Conservation (phyloP, 64 coral and sea anemone species). For the Pachyseris speciosa region DNA sequence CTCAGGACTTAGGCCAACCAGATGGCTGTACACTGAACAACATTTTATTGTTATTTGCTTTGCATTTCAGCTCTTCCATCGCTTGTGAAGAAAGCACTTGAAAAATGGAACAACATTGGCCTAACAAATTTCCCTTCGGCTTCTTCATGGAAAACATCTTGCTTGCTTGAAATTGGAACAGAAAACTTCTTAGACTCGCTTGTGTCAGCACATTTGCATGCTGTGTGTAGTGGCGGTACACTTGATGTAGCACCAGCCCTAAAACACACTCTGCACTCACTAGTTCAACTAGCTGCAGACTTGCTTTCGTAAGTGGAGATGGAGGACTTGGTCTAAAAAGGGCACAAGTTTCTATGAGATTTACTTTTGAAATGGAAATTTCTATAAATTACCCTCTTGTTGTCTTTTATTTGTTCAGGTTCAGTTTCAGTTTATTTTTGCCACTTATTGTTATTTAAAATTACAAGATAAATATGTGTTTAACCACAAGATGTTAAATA, state of each 20-base stretch:
- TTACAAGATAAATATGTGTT: too few species aligned
- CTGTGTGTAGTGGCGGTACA: constrained; percentile 73
- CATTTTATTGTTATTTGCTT: neutral
- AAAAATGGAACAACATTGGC: constrained; percentile 87
- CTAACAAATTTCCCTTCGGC: constrained; percentile 74
- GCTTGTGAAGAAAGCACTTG: constrained; percentile 59
- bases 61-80: constrained; percentile 71
- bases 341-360: neutral
- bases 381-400: too few species aligned
- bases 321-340: neutral
- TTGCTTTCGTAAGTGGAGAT: constrained; percentile 76
- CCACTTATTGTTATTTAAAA: too few species aligned
- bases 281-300: constrained; percentile 84
- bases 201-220: constrained; percentile 82
- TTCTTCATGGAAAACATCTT: constrained; percentile 31
- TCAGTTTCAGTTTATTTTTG: too few species aligned
- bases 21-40: neutral
- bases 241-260: constrained; percentile 83
- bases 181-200: constrained; percentile 82
- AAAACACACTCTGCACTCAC: constrained; percentile 81
- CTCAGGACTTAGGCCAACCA: too few species aligned
- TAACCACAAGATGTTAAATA: too few species aligned
- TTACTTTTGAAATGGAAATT: neutral
- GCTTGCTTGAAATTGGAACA: constrained; percentile 37
- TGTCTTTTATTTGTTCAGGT: too few species aligned